Percentiles rank a stretch among this genome's conserved stretches.
Conservation (phyloP, 2,888 invertebrate species). For the Ptychoptera contaminata region DNA sequence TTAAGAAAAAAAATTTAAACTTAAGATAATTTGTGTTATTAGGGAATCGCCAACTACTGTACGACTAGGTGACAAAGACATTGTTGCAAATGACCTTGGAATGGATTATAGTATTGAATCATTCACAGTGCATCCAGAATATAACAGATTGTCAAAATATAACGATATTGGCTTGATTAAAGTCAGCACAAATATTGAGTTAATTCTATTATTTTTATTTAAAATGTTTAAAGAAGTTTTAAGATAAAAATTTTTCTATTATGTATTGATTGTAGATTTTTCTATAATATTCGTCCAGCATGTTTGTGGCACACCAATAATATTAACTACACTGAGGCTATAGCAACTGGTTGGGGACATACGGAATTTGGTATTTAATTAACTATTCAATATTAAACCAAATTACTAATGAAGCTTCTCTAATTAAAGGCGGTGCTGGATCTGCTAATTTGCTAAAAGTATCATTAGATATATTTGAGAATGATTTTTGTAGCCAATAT, state of each 20-base stretch:
- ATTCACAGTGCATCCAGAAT: constrained; percentile 36
- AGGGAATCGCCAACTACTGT: constrained; percentile 11
- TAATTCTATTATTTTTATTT: too few species aligned
- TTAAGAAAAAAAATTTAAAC: neutral
- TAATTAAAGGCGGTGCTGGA: too few species aligned
- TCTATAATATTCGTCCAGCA: constrained; percentile 34
- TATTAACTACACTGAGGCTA: constrained; percentile 29
- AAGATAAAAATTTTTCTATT: too few species aligned
- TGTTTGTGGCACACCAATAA: constrained; percentile 34
- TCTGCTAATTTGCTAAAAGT: too few species aligned
- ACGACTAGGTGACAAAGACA: constrained; percentile 18
- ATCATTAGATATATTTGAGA: too few species aligned
- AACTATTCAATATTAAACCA: too few species aligned
- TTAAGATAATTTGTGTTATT: constrained; percentile 4
- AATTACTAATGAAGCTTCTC: too few species aligned
- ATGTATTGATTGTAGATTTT: too few species aligned
- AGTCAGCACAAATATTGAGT: constrained; percentile 19
- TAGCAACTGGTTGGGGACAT: constrained; percentile 47
- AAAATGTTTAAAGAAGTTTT: too few species aligned
- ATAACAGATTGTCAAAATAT: constrained; percentile 37
- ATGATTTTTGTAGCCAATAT: too few species aligned
- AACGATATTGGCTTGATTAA: constrained; percentile 50
- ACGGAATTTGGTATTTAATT: constrained; percentile 25
- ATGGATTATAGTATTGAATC: constrained; percentile 5
- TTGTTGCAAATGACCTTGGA: constrained; percentile 9